Percentiles rank a stretch among this genome's conserved stretches.
Conservation (phyloP, 2,113 vertebrate genomes). For the Saimiri boliviensis region DNA sequence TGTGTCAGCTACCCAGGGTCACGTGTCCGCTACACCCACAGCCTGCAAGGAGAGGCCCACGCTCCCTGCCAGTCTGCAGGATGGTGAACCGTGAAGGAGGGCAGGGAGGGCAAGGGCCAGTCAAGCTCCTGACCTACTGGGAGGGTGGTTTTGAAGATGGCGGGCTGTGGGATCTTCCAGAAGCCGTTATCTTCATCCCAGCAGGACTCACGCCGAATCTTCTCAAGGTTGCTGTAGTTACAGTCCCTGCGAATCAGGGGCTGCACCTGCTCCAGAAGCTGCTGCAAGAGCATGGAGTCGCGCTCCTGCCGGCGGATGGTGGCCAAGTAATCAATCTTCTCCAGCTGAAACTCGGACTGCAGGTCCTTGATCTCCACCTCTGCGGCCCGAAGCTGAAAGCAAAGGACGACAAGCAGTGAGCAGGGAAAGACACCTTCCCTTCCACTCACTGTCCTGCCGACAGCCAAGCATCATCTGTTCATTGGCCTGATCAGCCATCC, state of each 20-base stretch:
- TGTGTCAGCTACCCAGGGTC: background rate
- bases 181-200: slow-evolving; percentile 91
- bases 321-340: slow-evolving; percentile 90
- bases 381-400: slow-evolving; percentile 87
- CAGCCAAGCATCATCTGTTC: background rate
- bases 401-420: background rate
- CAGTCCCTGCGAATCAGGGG: slow-evolving; percentile 88
- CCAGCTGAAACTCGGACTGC: slow-evolving; percentile 91
- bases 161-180: slow-evolving; percentile 91
- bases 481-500: background rate
- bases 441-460: background rate
- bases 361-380: slow-evolving; percentile 92
- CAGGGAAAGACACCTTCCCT: rapidly evolving
- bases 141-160: slow-evolving; percentile 88
- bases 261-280: slow-evolving; percentile 90
- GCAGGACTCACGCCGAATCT: slow-evolving; percentile 82
- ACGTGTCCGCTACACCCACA: background rate
- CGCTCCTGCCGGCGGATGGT: slow-evolving; percentile 89
- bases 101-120: background rate
- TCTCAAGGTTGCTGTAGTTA: slow-evolving; percentile 93
- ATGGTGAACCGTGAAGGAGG: background rate
- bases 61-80: background rate
- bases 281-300: slow-evolving; percentile 87
- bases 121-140: slow-evolving; percentile 85
- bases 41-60: background rate